Evolutionary conservation across 2,888 invertebrate genomes (phyloP).

Genomic region (Xestia c-nigrum): DNA sequence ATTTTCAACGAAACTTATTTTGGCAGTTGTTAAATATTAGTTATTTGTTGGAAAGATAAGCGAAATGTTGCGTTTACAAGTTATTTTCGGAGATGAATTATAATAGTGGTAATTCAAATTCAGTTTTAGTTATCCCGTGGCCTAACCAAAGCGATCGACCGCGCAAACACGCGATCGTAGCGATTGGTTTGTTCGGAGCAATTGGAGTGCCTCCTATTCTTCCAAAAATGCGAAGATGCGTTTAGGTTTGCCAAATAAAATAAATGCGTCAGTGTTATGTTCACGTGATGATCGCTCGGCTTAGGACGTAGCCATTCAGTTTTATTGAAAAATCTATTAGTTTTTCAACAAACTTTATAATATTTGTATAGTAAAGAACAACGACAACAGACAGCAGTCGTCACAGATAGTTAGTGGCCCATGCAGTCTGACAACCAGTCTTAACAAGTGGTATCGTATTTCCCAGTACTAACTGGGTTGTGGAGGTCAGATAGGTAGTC

Average conservation of each 20-base stretch:
- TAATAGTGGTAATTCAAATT: slow-evolving; percentile 10
- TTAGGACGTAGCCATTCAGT: background rate
- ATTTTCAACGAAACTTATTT: slow-evolving; percentile 48
- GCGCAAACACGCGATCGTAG: background rate
- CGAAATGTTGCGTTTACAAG: slow-evolving; percentile 22
- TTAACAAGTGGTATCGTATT: too few species aligned
- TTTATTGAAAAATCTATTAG: slow-evolving; percentile 15
- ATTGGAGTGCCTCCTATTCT: background rate
- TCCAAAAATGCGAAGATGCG: background rate
- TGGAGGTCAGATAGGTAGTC: too few species aligned
- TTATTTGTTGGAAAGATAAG: slow-evolving; percentile 37
- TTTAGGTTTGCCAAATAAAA: background rate
- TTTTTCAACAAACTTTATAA: slow-evolving; percentile 4
- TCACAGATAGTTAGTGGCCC: too few species aligned
- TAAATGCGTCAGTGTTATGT: background rate
- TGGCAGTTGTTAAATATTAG: slow-evolving; percentile 39
- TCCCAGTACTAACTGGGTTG: too few species aligned
- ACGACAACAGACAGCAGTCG: background rate
- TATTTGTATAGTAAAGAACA: background rate
- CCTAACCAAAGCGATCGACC: background rate
- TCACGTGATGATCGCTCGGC: background rate
- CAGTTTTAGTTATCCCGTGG: background rate
- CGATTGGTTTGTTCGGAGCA: background rate
- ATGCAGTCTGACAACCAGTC: too few species aligned
- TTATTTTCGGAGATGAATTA: slow-evolving; percentile 12